A percentile compares a stretch with the other conserved stretches of the same genome.
phyloP scores from a whole-genome alignment of 2,888 invertebrate species.

The Alitta virens region DNA sequence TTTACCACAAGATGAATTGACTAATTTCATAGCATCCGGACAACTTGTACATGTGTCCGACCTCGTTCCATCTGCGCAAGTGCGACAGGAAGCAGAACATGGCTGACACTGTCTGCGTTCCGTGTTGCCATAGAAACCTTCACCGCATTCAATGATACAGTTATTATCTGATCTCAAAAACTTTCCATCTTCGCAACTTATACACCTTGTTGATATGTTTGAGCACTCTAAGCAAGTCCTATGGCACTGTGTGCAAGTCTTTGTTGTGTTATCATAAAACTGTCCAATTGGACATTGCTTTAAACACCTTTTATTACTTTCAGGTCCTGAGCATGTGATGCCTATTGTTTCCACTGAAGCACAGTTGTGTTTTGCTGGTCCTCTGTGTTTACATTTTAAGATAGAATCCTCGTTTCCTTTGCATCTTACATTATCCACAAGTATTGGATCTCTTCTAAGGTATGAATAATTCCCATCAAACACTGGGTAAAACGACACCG shows the following conservation, averaged over 20 bases:
- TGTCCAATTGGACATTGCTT: constrained; percentile 16
- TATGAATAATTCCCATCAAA: constrained; percentile 11
- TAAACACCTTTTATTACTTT: constrained; percentile 1
- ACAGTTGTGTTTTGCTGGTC: constrained; percentile 12
- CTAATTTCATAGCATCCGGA: neutral
- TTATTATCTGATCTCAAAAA: neutral
- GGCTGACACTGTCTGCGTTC: constrained; percentile 1
- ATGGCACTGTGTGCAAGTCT: neutral
- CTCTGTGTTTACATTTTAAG: constrained; percentile 7
- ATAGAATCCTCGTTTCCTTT: constrained; percentile 3
- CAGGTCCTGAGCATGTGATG: constrained; percentile 16
- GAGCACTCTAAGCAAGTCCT: constrained; percentile 1
- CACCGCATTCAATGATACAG: constrained; percentile 8
- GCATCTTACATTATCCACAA: constrained; percentile 17
- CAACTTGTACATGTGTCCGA: neutral
- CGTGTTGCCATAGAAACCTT: constrained; percentile 16
- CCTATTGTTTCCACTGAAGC: constrained; percentile 15
- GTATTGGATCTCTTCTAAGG: constrained; percentile 2
- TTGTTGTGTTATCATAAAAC: neutral
- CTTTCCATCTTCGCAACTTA: constrained; percentile 1
- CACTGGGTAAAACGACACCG: neutral
- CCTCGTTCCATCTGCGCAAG: neutral
- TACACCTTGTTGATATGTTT: neutral
- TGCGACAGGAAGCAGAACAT: constrained; percentile 7
- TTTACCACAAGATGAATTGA: neutral